These are phyloP conservation scores for Mormyrus iriodes DNA, from an alignment of 2,113 vertebrate species.

Conservation along the genomic window DNA sequence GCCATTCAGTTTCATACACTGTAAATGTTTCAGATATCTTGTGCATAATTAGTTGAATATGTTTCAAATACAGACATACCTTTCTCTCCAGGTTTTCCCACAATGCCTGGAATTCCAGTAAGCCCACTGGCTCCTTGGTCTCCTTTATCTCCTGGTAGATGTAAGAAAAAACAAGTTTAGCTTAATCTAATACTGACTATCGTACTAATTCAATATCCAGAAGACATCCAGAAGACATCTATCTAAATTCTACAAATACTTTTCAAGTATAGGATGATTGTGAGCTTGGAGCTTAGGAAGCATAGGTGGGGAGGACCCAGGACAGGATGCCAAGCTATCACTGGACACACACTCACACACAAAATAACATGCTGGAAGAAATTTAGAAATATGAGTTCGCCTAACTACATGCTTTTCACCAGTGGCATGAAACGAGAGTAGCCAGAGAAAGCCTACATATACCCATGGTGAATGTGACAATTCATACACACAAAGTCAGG, in stretches of 20 bases:
- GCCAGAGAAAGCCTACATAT: neutral
- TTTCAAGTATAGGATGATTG: neutral
- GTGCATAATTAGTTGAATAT: neutral
- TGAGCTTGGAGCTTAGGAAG: neutral
- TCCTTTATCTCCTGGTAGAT: constrained; percentile 75
- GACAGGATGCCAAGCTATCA: neutral
- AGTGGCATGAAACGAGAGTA: neutral
- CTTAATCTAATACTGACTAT: neutral
- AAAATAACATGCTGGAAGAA: neutral
- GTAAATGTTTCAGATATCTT: neutral
- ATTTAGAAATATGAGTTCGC: neutral
- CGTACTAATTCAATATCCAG: neutral
- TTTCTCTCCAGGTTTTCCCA: constrained; percentile 77
- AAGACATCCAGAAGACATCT: neutral
- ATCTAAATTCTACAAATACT: neutral
- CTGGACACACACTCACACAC: neutral
- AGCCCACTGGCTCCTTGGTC: constrained; percentile 69
- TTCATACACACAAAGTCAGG: neutral
- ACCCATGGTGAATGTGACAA: neutral
- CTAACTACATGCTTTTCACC: neutral
- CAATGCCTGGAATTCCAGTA: constrained; percentile 68
- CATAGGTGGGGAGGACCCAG: neutral
- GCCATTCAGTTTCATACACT: neutral
- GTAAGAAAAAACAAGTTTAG: neutral
- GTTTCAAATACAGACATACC: constrained; percentile 56